These are phyloP conservation scores for Ailuropoda melanoleuca DNA, from an alignment of 2,113 vertebrate species.

Conservation along the genomic window DNA sequence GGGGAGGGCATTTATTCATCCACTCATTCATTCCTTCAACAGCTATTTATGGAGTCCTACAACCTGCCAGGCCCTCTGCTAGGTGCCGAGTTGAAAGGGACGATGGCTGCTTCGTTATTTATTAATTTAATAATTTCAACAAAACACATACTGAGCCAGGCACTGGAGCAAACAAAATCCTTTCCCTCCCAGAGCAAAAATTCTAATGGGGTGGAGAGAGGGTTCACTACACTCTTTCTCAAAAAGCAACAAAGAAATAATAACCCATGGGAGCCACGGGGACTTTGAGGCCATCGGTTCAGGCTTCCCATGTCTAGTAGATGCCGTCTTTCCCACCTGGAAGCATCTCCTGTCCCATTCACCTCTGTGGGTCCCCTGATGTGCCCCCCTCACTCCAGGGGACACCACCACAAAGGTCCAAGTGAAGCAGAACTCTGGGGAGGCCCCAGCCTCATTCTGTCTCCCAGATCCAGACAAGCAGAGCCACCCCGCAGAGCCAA, in stretches of 20 bases:
- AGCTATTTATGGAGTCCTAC: background rate
- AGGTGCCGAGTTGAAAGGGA: background rate
- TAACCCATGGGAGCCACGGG: background rate
- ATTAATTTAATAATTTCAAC: background rate
- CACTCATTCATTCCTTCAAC: background rate
- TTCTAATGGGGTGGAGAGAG: background rate
- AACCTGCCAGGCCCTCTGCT: background rate
- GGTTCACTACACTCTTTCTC: background rate
- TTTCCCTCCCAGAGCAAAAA: background rate
- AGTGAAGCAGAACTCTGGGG: background rate
- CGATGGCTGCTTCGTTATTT: background rate
- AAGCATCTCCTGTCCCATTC: background rate
- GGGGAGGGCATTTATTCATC: background rate
- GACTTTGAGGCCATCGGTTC: background rate
- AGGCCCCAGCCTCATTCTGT: background rate
- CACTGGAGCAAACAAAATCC: background rate
- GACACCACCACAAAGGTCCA: background rate
- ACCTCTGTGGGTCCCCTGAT: background rate
- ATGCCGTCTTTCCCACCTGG: background rate
- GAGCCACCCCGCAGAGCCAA: background rate
- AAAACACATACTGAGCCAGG: background rate
- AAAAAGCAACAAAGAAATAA: background rate
- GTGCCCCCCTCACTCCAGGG: background rate
- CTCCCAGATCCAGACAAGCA: background rate
- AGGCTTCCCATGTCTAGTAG: background rate